Conservation (phyloP, 1,140 invertebrate genomes). For the Agraylea sexmaculata region DNA sequence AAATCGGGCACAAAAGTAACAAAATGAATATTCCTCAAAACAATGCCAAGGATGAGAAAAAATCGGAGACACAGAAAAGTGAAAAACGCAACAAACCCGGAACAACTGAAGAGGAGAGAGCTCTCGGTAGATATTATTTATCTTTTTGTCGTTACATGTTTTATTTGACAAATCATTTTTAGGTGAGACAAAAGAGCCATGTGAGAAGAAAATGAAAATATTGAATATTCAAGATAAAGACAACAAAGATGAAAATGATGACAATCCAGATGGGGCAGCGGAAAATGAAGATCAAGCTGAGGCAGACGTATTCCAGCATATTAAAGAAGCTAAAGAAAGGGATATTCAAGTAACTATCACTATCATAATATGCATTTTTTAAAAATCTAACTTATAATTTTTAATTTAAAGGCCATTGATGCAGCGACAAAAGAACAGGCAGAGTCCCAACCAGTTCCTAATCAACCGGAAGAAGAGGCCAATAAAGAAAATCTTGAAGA, state of each 20-base stretch:
- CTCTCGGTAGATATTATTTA: constrained; percentile 37
- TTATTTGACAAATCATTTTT: constrained; percentile 8
- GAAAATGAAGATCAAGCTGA: constrained; percentile 36
- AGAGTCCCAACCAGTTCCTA: constrained; percentile 55
- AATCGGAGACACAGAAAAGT: constrained; percentile 24
- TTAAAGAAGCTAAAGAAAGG: constrained; percentile 62
- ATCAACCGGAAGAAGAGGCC: constrained; percentile 45
- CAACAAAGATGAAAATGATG: constrained; percentile 33
- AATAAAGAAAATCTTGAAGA: constrained; percentile 44
- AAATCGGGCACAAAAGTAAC: constrained; percentile 48
- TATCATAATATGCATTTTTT: neutral
- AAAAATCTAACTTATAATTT: neutral
- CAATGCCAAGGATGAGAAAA: constrained; percentile 24
- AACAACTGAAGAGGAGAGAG: constrained; percentile 46
- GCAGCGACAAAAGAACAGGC: constrained; percentile 75
- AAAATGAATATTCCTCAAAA: constrained; percentile 28
- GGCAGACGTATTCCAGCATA: constrained; percentile 73
- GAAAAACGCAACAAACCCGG: constrained; percentile 44
- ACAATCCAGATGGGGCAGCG: constrained; percentile 38
- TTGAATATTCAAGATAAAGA: constrained; percentile 35
- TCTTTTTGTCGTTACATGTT: constrained; percentile 1
- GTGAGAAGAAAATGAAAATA: constrained; percentile 51
- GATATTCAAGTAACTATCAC: constrained; percentile 39
- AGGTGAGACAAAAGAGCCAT: constrained; percentile 45
- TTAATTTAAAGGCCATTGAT: constrained; percentile 43